Evolutionary conservation across 1,140 invertebrate species (phyloP).

Genomic region (Forficula auricularia): DNA sequence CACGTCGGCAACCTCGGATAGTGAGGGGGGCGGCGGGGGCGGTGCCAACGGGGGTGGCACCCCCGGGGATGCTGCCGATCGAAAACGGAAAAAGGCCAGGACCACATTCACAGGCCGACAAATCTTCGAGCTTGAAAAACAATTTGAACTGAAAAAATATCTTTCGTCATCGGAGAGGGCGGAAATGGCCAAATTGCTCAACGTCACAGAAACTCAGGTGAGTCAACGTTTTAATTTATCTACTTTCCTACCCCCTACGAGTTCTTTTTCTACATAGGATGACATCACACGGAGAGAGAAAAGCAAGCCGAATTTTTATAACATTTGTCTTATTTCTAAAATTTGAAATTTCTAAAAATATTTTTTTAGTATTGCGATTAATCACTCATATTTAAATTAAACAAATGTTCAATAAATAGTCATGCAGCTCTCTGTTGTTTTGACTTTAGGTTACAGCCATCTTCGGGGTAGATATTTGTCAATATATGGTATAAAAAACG

Average conservation of each 20-base stretch:
- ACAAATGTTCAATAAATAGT: no score
- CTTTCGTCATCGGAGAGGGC: slow-evolving; percentile 84
- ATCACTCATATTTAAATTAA: no score
- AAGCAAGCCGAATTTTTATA: no score
- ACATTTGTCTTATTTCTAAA: no score
- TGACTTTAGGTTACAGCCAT: no score
- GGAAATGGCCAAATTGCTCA: slow-evolving; percentile 81
- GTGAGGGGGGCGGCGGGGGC: slow-evolving; percentile 7
- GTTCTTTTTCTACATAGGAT: not conserved
- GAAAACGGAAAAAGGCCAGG: slow-evolving; percentile 81
- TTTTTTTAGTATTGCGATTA: no score
- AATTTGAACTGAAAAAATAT: slow-evolving; percentile 92
- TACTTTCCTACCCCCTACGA: not conserved
- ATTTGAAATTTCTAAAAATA: no score
- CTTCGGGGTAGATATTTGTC: no score
- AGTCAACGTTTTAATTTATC: slow-evolving; percentile 13
- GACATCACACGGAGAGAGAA: no score
- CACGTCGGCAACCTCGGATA: slow-evolving; percentile 5
- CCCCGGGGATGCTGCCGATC: slow-evolving; percentile 33
- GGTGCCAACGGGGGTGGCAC: slow-evolving; percentile 6
- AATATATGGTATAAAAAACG: no score
- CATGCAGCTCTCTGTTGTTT: no score
- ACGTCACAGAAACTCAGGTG: slow-evolving; percentile 92
- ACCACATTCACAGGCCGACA: slow-evolving; percentile 89
- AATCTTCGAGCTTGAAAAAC: slow-evolving; percentile 89